Conservation (phyloP, 2,113 vertebrate species). For the Mungos mungo region DNA sequence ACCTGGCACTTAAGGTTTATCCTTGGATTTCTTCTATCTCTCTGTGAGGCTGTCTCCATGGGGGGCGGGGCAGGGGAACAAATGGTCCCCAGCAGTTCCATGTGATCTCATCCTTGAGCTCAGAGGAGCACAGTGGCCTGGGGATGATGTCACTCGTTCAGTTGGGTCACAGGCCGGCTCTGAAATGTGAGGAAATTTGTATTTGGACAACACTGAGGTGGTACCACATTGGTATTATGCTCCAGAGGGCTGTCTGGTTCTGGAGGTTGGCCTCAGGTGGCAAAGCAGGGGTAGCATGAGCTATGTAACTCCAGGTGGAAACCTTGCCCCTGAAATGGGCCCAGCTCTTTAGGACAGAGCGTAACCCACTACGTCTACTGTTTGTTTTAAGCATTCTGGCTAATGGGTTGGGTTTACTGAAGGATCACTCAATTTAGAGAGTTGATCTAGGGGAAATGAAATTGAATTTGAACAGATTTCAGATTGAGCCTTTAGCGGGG, state of each 20-base stretch:
- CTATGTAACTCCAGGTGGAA: not conserved
- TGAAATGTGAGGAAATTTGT: not conserved
- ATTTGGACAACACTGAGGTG: too few relatives aligned
- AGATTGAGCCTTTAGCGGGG: too few relatives aligned
- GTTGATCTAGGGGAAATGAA: not conserved
- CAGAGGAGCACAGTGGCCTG: not conserved
- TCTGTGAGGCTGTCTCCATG: not conserved
- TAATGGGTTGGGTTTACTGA: not conserved
- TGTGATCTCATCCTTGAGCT: not conserved
- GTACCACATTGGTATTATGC: accelerated
- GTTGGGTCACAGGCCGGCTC: accelerated
- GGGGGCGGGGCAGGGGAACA: accelerated
- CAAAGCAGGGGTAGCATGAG: accelerated
- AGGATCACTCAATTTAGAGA: not conserved
- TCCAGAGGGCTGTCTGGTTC: too few relatives aligned
- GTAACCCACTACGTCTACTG: accelerated
- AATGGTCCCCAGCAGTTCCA: too few relatives aligned
- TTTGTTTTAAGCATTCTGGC: not conserved
- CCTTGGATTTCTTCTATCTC: not conserved
- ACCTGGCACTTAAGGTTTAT: too few relatives aligned
- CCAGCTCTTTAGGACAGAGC: not conserved
- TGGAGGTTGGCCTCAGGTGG: not conserved
- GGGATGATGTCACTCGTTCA: accelerated
- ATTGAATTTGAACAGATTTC: not conserved
- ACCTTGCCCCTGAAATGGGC: accelerated